Base-by-base conservation (phyloP, 2,113 vertebrate species). In the Notarius quadriscutis region DNA sequence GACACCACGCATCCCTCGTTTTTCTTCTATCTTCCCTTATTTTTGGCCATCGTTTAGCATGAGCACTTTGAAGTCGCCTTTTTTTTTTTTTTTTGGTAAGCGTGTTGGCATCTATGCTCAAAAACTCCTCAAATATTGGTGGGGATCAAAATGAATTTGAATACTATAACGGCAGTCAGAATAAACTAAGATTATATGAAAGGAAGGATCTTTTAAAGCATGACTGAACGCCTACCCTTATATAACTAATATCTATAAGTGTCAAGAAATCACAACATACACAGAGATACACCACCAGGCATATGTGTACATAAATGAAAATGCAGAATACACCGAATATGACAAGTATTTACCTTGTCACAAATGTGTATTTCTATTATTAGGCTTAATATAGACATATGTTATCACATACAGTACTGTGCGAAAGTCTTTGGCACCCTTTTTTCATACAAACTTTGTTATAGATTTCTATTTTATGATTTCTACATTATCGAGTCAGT, bases 21-120 rank as follows among this genome's bases (percentile, higher is more conserved):
- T 51, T 77, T 25, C 1, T 25, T 25, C 18, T 25, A 50, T 25
- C 25, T 22, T 50, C 4, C 1, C 1, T 74, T 65, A 65, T n/a
- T 27, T 15, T 5, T n/a, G 96, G 97, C 97, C 95, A 96, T 98
- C 88, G 98, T 81, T 86, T 94, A 93, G 94, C 97, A 98, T 62
- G 97, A 96, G n/a, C 27, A 27, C 12, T 65, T 27, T 90, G 98
- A 95, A 48, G 95, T 96, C 8, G 94, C 95, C 95, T 6, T 96
- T 96, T 63, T 96, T 62, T 62, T 95, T 6, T 96, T 96, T 63
- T 96, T 62, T 62, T 60, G 55, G 2, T 57, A 81, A 81, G 30
- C 34, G 2, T 41, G 20, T 41, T 62, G 30, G 20, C 10, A 12
- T 51, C 41, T 75, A 12, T 25, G 8, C 79, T 81, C 34, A 18